Evolutionary conservation across 1,140 invertebrate genomes (phyloP), one percentile per base, ranked within the genome.

Genomic region (Lordiphosa collinella): DNA sequence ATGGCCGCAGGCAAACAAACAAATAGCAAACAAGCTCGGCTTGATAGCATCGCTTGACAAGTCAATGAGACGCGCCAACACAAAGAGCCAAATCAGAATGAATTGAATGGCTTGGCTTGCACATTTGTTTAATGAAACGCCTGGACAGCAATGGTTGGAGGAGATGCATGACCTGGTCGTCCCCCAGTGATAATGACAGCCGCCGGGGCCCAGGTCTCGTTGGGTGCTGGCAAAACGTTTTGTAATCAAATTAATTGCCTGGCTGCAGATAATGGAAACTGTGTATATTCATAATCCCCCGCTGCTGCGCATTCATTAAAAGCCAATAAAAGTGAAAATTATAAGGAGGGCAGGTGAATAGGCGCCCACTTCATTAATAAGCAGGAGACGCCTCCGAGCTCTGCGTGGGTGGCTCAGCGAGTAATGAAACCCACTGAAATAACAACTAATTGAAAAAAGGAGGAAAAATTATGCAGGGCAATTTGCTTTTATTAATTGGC

Each of bases 401-500:
- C 25, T 37, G 57, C 75, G 76, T 80, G 66, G 76, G 60, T 51
- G 18, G 53, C 69, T 69, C 29, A 18, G 41, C 43, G 48, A 56
- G 71, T 78, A 84, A 78, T 84, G 67, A 52, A 78, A 78, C 57
- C 63, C 72, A 84, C 84, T 82, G 72, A 68, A 84, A 82, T 72
- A 72, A 84, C 67, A 84, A 84, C 78, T 82, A 78, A 67, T 82
- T 76, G 66, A 40, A 52, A 66, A 34, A 48, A 10, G 6, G 25
- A 31, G n/a, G 6, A 29, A 31, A 44, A 29, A 31, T 12, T 9
- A 44, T 25, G 10, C 11, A 47, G 9, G 9, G 56, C 76, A 85
- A 82, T 84, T 82, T 78, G 73, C 78, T 73, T 85, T 84, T 84
- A 82, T 82, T 84, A 82, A 84, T 84, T 82, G 78, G 47, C 71